Base-by-base conservation (phyloP, 2,113 vertebrate species). In the Alouatta palliata region DNA sequence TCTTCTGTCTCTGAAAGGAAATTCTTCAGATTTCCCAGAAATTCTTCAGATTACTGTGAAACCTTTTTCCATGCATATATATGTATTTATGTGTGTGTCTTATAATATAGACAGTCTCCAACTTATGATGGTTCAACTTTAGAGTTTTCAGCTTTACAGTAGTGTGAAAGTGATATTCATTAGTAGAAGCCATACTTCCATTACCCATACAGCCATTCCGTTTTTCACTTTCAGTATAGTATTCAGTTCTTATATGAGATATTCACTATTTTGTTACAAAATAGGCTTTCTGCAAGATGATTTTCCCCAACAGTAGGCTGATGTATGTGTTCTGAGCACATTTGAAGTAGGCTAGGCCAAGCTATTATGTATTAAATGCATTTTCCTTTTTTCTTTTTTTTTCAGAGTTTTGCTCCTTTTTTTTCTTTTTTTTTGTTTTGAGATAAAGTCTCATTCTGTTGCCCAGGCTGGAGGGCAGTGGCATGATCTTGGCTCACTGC, bases 21-120 rank as follows among this genome's bases (percentile, higher is more conserved):
- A 83, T 52, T 95, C 70, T 91, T 95, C 9, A 87, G 35, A n/a
- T 93, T 79, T 95, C 14, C 64, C 27, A 10, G 21, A n/a, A n/a
- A 79, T 73, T n/a, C n/a, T n/a, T n/a, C n/a, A n/a, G n/a, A n/a
- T n/a, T n/a, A n/a, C 90, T 77, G 52, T 23, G 52, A 73, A 90
- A 43, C 9, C 32, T 54, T 75, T 88, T 81, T 40, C 43, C 95
- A 1, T 91, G 8, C 11, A 13, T 58, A 6, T 54, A 8, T 87
- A 27, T 73, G 7, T 16, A 52, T 52, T 14, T 76, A 7, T 25
- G 5, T 86, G 40, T 86, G 30, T 93, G 35, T 87, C 17, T 90
- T 88, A 87, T 30, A 83, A 30, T 87, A 37, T 8, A 70, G 68
- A 70, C 19, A 37, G 68, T 37, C 35, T 17, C n/a, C 4, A 8